A percentile compares a stretch with the other conserved stretches of the same genome.
phyloP scores from a whole-genome alignment of 2,113 vertebrate genomes.

The Leucopsar rothschildi region DNA sequence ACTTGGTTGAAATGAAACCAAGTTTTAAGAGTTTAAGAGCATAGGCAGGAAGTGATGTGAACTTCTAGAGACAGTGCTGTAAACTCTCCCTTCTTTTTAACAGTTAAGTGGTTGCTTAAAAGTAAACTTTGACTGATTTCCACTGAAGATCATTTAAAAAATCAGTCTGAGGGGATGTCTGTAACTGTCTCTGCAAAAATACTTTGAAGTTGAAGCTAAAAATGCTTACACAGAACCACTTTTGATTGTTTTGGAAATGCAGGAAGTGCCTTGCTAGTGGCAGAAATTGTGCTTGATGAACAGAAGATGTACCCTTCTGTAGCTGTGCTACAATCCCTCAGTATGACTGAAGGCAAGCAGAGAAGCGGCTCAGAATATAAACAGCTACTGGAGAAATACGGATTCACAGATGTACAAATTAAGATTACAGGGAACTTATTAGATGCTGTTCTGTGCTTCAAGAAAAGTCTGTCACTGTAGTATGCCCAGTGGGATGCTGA shows the following conservation, averaged over 20 bases:
- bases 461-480: slow-evolving; percentile 9
- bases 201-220: background rate
- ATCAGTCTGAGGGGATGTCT: background rate
- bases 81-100: background rate
- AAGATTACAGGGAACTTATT: slow-evolving; percentile 78
- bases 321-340: slow-evolving; percentile 83
- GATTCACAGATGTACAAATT: slow-evolving; percentile 71
- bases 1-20: background rate
- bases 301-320: slow-evolving; percentile 69
- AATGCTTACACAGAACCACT: background rate
- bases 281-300: slow-evolving; percentile 84
- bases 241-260: slow-evolving; percentile 54
- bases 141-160: background rate
- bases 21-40: background rate
- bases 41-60: background rate
- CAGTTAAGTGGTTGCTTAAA: background rate
- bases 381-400: slow-evolving; percentile 75
- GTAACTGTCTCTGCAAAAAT: background rate
- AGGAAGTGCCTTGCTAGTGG: slow-evolving; percentile 83
- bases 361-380: slow-evolving; percentile 80
- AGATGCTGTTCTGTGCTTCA: slow-evolving; percentile 81
- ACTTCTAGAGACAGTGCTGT: background rate
- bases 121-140: background rate
- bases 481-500: background rate
- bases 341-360: slow-evolving; percentile 83